Evolutionary conservation across 2,113 vertebrate genomes (phyloP).

Genomic region (Malurus cyaneus): DNA sequence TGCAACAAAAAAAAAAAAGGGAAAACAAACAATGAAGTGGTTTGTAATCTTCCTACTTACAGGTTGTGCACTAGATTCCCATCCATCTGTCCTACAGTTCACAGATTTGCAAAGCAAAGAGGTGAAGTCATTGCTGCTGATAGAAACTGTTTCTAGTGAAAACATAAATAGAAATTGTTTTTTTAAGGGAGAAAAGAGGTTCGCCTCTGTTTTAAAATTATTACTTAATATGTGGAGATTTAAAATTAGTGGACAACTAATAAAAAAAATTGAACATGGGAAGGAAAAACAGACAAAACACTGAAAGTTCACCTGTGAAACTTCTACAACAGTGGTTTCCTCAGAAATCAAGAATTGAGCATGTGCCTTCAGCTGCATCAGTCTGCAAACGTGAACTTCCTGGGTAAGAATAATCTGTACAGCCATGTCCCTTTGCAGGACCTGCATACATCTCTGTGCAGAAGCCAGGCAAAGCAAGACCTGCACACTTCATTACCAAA

Average conservation of each 20-base stretch:
- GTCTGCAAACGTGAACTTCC: neutral
- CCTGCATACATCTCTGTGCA: neutral
- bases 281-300: neutral
- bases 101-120: neutral
- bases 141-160: neutral
- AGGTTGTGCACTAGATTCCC: rapidly evolving
- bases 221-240: neutral
- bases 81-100: neutral
- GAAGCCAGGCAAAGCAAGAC: neutral
- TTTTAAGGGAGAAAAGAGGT: neutral
- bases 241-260: neutral
- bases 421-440: rapidly evolving
- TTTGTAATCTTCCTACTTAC: neutral
- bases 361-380: neutral
- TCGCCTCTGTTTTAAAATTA: neutral
- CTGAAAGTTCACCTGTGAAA: neutral
- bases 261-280: neutral
- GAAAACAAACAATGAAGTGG: neutral
- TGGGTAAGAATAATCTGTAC: neutral
- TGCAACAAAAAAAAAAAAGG: neutral
- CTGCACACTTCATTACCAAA: neutral
- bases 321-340: neutral
- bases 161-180: neutral
- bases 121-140: neutral
- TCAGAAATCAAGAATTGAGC: neutral